Percentiles rank a stretch among this genome's conserved stretches.
Conservation (phyloP, 2,797 vertebrate species). For the Semotilus atromaculatus region DNA sequence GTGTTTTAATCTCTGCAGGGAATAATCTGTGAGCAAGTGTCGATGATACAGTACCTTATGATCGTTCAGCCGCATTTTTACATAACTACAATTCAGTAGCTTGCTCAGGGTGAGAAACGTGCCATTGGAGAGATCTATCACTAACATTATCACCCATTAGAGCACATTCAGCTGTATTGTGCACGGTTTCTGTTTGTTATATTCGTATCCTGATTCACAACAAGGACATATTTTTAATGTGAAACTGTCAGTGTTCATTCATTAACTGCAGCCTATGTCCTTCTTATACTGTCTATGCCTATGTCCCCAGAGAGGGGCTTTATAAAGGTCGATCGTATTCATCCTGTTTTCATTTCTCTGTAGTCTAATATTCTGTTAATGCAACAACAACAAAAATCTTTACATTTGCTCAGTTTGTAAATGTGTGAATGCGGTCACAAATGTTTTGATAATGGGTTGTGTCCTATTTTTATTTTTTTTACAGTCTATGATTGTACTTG, state of each 20-base stretch:
- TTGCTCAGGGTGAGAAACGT: background rate
- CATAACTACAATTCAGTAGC: background rate
- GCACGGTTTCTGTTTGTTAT: background rate
- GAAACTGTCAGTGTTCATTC: background rate
- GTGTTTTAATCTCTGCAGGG: background rate
- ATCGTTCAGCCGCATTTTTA: background rate
- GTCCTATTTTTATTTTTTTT: background rate
- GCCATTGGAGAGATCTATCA: background rate
- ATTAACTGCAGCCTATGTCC: background rate
- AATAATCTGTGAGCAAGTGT: background rate
- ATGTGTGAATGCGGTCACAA: background rate
- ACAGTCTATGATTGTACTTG: no score
- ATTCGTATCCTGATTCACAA: background rate
- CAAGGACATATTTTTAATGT: background rate
- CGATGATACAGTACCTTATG: background rate
- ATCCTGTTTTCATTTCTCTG: background rate
- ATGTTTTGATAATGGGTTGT: slow-evolving; percentile 15
- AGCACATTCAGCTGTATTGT: background rate
- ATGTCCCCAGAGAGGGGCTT: background rate
- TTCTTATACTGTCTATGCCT: no score
- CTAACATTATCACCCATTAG: background rate
- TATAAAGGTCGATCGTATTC: background rate
- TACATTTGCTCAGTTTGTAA: background rate
- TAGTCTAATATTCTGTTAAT: background rate
- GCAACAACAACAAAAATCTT: background rate